A percentile compares a stretch with the other conserved stretches of the same genome.
These are phyloP conservation scores for Maccullochella peelii DNA, from an alignment of 2,113 vertebrate species.

Conservation along the genomic window DNA sequence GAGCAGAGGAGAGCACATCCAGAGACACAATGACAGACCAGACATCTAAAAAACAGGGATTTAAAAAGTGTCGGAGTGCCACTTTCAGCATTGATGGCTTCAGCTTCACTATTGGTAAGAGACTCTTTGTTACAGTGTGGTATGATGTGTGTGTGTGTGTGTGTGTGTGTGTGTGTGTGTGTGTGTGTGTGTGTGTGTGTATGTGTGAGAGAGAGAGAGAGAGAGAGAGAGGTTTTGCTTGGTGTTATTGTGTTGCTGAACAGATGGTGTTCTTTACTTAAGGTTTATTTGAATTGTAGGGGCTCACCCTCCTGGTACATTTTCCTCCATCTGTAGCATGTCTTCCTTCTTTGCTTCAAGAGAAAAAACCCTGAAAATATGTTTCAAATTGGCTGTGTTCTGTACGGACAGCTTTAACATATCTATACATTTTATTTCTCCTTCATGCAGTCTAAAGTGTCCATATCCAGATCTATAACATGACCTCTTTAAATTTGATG, in stretches of 20 bases:
- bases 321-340: not conserved
- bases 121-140: slow-evolving; percentile 13
- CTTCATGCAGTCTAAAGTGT: too few relatives aligned
- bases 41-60: slow-evolving; percentile 88
- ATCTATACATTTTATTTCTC: too few relatives aligned
- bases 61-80: slow-evolving; percentile 93
- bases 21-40: slow-evolving; percentile 85
- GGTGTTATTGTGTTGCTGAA: not conserved
- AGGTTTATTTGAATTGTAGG: slow-evolving; percentile 32
- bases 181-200: not conserved
- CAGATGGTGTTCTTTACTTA: slow-evolving; percentile 37
- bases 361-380: not conserved
- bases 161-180: slow-evolving; percentile 1
- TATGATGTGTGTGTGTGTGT: not conserved
- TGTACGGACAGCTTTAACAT: too few relatives aligned
- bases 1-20: not conserved
- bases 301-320: not conserved
- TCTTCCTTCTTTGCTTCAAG: not conserved
- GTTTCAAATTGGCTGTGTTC: too few relatives aligned
- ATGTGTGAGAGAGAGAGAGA: not conserved
- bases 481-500: too few relatives aligned
- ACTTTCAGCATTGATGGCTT: slow-evolving; percentile 96
- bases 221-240: not conserved
- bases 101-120: slow-evolving; percentile 97
- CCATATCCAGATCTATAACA: not conserved